A percentile compares a stretch with the other conserved stretches of the same genome.
These are phyloP conservation scores for Dendropsophus ebraccatus DNA, from an alignment of 2,113 vertebrate genomes.

Conservation along the genomic window DNA sequence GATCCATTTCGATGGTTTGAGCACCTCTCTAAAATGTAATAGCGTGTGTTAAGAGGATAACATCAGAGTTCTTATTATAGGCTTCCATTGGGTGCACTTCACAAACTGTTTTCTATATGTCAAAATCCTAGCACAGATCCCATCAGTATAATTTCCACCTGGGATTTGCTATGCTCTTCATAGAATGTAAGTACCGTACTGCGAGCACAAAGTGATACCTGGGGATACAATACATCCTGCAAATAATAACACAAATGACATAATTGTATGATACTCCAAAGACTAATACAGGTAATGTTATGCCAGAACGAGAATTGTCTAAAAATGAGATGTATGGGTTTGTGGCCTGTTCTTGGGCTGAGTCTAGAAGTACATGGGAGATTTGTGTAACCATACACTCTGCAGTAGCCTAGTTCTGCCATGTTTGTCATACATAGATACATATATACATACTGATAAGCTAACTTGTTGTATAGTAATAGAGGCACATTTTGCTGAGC, in stretches of 20 bases:
- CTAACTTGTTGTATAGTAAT: no score
- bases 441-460: no score
- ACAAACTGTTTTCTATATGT: constrained; percentile 11
- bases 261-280: neutral
- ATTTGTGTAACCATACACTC: neutral
- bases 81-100: constrained; percentile 37
- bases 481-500: no score
- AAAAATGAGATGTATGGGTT: neutral
- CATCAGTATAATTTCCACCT: constrained; percentile 26
- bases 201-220: neutral
- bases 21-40: neutral
- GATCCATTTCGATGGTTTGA: constrained; percentile 27
- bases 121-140: constrained; percentile 19
- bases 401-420: neutral
- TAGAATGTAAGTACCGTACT: neutral
- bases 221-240: constrained; percentile 7
- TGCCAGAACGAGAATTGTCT: neutral
- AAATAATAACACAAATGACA: constrained; percentile 28
- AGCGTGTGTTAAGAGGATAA: constrained; percentile 45
- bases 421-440: neutral
- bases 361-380: neutral
- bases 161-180: constrained; percentile 30
- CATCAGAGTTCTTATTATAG: constrained; percentile 32
- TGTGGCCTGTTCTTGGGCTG: neutral
- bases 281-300: neutral